Percentiles rank a stretch among this genome's conserved stretches.
Evolutionary conservation across 2,888 invertebrate species (phyloP).

Genomic region (Microdon myrmicae): DNA sequence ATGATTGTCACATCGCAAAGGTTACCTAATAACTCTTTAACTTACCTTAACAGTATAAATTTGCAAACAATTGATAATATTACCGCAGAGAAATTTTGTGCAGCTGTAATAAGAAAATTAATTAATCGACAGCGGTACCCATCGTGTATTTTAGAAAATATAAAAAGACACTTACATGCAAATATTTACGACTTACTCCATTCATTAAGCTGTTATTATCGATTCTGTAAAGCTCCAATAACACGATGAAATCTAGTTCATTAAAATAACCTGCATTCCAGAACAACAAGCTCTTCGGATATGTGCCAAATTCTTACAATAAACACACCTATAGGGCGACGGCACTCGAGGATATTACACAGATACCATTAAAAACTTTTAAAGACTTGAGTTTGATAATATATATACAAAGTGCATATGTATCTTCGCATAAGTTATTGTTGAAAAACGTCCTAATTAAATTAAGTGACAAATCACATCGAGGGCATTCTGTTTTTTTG

Average conservation of each 20-base stretch:
- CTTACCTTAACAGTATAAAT: conserved; percentile 22
- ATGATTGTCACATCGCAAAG: neutral
- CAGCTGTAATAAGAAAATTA: conserved; percentile 27
- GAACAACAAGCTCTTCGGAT: too few species aligned
- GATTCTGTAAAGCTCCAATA: conserved; percentile 15
- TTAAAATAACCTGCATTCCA: conserved; percentile 36
- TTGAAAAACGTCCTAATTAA: neutral
- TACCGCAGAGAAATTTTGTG: conserved; percentile 19
- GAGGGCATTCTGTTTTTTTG: too few species aligned
- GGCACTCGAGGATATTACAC: too few species aligned
- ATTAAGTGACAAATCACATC: neutral
- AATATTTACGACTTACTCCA: conserved; percentile 17
- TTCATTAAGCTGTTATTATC: conserved; percentile 18
- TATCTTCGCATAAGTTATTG: too few species aligned
- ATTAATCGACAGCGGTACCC: conserved; percentile 17
- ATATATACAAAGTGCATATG: too few species aligned
- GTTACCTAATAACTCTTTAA: conserved; percentile 15
- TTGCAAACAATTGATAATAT: conserved; percentile 18
- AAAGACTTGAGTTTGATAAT: too few species aligned
- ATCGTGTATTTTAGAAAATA: conserved; percentile 20
- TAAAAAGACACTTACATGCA: conserved; percentile 13
- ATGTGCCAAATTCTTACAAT: too few species aligned
- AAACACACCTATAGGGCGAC: too few species aligned
- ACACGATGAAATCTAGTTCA: conserved; percentile 27
- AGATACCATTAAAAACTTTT: too few species aligned